Conservation (phyloP, 2,113 vertebrate species). For the Oryzias javanicus region DNA sequence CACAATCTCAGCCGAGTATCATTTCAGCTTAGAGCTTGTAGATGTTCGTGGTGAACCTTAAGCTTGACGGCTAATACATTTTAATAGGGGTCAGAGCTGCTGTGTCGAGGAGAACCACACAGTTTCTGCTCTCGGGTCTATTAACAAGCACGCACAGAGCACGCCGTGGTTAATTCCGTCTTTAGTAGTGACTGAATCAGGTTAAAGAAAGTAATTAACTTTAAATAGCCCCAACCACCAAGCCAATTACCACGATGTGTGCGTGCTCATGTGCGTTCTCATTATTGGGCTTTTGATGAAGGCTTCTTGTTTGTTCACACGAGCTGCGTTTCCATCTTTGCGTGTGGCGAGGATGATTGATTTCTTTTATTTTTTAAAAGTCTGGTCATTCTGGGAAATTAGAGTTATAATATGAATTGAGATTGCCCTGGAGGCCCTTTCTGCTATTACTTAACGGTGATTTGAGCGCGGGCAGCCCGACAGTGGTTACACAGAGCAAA, state of each 20-base stretch:
- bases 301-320: neutral
- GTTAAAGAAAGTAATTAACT: conserved; percentile 66
- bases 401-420: conserved; percentile 49
- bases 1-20: conserved; percentile 30
- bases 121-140: conserved; percentile 21
- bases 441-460: conserved; percentile 55
- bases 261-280: conserved; percentile 17
- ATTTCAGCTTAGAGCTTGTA: conserved; percentile 38
- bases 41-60: conserved; percentile 53
- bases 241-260: conserved; percentile 33
- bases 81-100: conserved; percentile 67
- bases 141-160: conserved; percentile 9
- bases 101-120: conserved; percentile 27
- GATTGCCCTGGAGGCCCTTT: conserved; percentile 50
- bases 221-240: conserved; percentile 47
- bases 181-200: conserved; percentile 45
- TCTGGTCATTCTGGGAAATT: conserved; percentile 51
- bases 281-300: conserved; percentile 19
- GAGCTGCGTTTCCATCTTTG: neutral
- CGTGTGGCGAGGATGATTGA: conserved; percentile 32
- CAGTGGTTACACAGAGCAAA: neutral
- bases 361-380: conserved; percentile 15
- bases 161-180: conserved; percentile 43
- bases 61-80: conserved; percentile 60
- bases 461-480: conserved; percentile 9